Evolutionary conservation across 2,797 vertebrate genomes (phyloP), one percentile per base, ranked within the genome.

Genomic region (Lutjanus argentimaculatus): DNA sequence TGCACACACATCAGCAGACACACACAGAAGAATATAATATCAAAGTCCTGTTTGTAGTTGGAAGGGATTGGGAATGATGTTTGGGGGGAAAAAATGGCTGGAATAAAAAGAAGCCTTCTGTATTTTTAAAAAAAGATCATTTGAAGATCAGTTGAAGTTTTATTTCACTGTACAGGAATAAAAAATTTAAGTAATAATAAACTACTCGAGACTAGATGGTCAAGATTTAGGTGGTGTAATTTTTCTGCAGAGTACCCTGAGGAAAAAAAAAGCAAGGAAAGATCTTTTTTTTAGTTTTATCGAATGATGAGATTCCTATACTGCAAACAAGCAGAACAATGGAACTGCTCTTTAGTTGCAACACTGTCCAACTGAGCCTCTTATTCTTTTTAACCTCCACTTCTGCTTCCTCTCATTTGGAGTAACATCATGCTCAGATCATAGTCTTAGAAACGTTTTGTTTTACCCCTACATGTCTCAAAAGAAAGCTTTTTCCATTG

Each of bases 171-270:
- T 96, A 96, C 95, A 96, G 96, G 93, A 96, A 95, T 92, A 86
- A 86, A 93, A 94, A 91, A 92, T 89, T 75, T 87, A 92, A 93
- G 88, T 94, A 95, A 93, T 94, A 95, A 94, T 90, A 88, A 95
- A 94, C 85, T 94, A 93, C 94, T 95, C 87, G 45, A 88, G 95
- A 96, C 93, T 97, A 97, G 97, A 96, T 96, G 95, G 97, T 97
- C 95, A 91, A 95, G 95, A 89, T 96, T 97, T 97, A 97, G 96
- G 95, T 96, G 97, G 96, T 98, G 97, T 97, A 96, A 96, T 96
- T 97, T 97, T 96, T 97, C 96, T 95, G 79, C 85, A 87, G 88
- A 83, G 90, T 95, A 93, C 95, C 94, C 93, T 94, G 90, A 92
- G 88, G 93, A 95, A 81, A 72, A 78, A 73, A 80, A 79, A 86